Conservation (phyloP, 2,888 invertebrate genomes). For the Achlya flavicornis region DNA sequence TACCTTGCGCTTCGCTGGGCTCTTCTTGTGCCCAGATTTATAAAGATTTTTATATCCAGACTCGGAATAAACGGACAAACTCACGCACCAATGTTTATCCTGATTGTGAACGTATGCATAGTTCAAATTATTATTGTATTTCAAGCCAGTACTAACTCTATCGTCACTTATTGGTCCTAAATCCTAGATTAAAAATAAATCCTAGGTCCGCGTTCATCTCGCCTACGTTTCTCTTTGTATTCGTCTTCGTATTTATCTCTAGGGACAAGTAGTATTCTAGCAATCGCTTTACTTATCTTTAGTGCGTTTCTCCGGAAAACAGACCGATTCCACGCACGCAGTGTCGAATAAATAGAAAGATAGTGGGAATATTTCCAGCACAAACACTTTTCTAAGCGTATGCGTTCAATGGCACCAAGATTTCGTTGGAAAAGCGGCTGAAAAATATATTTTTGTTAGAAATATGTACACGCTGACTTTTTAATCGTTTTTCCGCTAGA, state of each 20-base stretch:
- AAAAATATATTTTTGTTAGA: too few species aligned
- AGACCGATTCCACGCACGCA: background rate
- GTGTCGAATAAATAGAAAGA: slow-evolving; percentile 1
- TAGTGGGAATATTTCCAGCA: background rate
- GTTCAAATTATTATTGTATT: too few species aligned
- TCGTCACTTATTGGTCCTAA: background rate
- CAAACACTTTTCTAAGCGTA: background rate
- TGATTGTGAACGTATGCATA: too few species aligned
- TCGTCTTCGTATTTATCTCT: background rate
- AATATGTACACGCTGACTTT: too few species aligned
- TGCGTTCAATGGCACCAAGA: background rate
- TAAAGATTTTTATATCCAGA: too few species aligned
- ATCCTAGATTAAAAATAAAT: background rate
- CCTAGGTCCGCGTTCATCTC: background rate
- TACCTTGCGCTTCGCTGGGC: too few species aligned
- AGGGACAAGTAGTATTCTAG: background rate
- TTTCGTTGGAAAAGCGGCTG: background rate
- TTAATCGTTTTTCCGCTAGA: too few species aligned
- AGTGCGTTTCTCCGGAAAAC: slow-evolving; percentile 4
- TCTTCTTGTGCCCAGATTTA: too few species aligned
- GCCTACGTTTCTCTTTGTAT: background rate
- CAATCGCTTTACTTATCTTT: slow-evolving; percentile 2
- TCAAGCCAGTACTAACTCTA: too few species aligned
- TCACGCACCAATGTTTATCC: too few species aligned
- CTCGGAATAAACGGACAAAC: too few species aligned